A percentile compares a stretch with the other conserved stretches of the same genome.
These are phyloP conservation scores for Prunella himalayana DNA, from an alignment of 2,113 vertebrate species.

Conservation along the genomic window DNA sequence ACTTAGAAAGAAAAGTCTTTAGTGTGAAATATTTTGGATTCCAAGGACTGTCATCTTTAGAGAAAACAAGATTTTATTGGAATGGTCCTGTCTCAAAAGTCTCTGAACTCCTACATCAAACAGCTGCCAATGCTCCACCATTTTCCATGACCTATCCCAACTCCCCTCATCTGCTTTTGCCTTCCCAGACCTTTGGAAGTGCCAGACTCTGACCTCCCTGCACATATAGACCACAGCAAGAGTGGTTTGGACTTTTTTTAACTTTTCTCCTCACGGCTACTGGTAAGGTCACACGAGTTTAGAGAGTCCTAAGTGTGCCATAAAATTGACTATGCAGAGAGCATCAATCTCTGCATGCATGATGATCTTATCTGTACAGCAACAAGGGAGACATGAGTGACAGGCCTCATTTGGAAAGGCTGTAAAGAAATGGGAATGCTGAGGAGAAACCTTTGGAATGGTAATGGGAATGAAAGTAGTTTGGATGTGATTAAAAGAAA, in stretches of 20 bases:
- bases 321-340: background rate
- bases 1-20: background rate
- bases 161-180: background rate
- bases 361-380: background rate
- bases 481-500: background rate
- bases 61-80: background rate
- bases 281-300: background rate
- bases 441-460: background rate
- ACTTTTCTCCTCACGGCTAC: background rate
- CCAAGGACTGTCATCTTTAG: background rate
- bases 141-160: background rate
- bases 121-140: background rate
- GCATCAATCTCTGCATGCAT: background rate
- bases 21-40: background rate
- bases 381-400: background rate
- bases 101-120: background rate
- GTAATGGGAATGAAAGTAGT: background rate
- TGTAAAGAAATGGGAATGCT: background rate
- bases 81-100: background rate
- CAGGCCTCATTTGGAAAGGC: background rate
- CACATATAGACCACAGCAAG: rapidly evolving
- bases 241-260: background rate
- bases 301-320: background rate
- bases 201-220: background rate
- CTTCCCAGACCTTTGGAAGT: background rate